A percentile compares a stretch with the other conserved stretches of the same genome.
Conservation (phyloP, 2,113 vertebrate genomes). For the Stigmatopora nigra region DNA sequence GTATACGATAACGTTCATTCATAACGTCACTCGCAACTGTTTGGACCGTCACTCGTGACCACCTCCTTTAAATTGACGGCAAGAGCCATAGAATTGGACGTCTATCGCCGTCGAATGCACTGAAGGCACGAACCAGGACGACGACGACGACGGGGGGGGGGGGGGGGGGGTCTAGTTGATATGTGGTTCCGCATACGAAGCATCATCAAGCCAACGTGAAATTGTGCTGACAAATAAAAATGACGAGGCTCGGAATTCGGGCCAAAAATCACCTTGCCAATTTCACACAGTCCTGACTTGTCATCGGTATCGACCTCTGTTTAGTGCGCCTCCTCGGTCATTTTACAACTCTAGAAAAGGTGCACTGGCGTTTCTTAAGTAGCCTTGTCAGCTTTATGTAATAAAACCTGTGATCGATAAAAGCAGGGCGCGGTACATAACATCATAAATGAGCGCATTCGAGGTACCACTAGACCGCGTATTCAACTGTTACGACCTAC, state of each 20-base stretch:
- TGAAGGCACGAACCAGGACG: no score
- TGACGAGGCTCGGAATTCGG: not conserved
- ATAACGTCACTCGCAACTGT: no score
- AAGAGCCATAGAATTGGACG: no score
- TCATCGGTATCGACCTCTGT: not conserved
- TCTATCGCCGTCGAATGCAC: no score
- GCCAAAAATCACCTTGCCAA: not conserved
- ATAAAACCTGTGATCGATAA: slow-evolving; percentile 28
- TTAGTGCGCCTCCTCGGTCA: not conserved
- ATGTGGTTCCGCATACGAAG: no score
- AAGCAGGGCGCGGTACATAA: slow-evolving; percentile 31
- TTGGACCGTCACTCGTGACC: no score
- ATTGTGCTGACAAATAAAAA: not conserved
- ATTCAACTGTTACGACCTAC: fast-evolving
- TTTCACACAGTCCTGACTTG: not conserved
- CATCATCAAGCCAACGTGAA: not conserved
- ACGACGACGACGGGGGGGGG: no score
- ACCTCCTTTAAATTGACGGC: no score
- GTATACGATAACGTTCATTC: not conserved
- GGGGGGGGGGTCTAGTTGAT: no score
- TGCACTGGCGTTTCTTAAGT: not conserved
- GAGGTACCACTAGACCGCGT: not conserved
- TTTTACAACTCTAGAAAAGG: not conserved
- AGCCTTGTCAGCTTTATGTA: slow-evolving; percentile 21
- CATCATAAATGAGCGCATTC: not conserved